These are phyloP conservation scores for Homarus americanus DNA, from an alignment of 1,140 invertebrate genomes.

Conservation along the genomic window DNA sequence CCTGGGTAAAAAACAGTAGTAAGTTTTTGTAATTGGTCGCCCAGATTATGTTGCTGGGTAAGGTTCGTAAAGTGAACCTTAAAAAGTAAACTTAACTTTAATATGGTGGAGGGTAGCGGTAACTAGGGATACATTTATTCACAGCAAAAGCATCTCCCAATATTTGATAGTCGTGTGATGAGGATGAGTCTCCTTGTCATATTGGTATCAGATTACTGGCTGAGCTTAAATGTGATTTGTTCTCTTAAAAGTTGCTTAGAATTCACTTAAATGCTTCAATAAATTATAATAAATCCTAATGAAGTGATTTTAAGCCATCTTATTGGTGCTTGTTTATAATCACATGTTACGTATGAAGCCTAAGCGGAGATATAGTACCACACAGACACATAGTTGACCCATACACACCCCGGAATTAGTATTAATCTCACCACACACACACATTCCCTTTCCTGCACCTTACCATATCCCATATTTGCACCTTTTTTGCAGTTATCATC, in stretches of 20 bases:
- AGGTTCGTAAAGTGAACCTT: conserved; percentile 23
- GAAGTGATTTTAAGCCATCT: neutral
- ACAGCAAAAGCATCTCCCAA: conserved; percentile 26
- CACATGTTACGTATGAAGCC: neutral
- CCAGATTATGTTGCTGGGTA: conserved; percentile 61
- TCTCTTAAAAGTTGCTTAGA: neutral
- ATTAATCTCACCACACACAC: neutral
- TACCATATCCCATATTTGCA: neutral
- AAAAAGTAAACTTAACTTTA: conserved; percentile 32
- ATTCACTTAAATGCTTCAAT: neutral
- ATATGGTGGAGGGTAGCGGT: conserved; percentile 61
- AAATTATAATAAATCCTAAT: neutral
- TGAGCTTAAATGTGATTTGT: neutral
- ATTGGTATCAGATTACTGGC: conserved; percentile 8
- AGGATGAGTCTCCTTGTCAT: conserved; percentile 2
- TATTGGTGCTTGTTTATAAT: neutral
- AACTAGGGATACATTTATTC: conserved; percentile 48
- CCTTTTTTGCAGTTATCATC: conserved; percentile 12
- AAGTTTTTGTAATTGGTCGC: conserved; percentile 60
- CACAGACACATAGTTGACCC: neutral
- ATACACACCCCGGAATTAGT: neutral
- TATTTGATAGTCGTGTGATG: conserved; percentile 46
- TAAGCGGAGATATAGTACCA: neutral
- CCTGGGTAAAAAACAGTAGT: conserved; percentile 58
- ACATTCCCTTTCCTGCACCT: neutral